Conservation (phyloP, 2,113 vertebrate species). For the Eubucco bourcierii region DNA sequence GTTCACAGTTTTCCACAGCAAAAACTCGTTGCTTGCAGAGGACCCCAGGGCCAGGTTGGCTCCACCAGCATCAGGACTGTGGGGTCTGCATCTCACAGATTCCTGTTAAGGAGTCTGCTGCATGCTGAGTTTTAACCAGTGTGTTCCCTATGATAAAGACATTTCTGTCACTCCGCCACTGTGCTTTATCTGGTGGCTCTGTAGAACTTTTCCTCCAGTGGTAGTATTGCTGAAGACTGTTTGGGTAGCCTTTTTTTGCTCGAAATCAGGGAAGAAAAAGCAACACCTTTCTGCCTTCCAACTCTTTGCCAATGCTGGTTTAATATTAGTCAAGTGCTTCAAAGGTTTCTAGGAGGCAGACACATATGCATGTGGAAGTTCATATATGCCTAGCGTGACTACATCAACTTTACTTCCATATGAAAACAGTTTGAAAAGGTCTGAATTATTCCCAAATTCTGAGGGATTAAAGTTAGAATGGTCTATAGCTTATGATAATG, state of each 20-base stretch:
- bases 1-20: neutral
- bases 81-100: neutral
- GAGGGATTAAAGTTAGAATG: neutral
- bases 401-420: neutral
- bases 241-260: neutral
- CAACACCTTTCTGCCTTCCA: neutral
- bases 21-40: neutral
- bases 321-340: neutral
- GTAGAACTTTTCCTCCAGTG: neutral
- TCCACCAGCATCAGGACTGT: neutral
- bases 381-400: neutral
- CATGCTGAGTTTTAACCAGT: neutral
- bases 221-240: neutral
- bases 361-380: neutral
- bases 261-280: neutral
- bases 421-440: neutral
- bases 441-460: neutral
- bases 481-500: neutral
- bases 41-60: rapidly evolving
- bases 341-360: neutral
- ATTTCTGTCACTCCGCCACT: neutral
- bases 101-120: neutral
- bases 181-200: neutral
- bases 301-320: neutral
- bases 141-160: neutral